phyloP scores from a whole-genome alignment of 1,140 invertebrate genomes.

The Drosophila saltans region DNA sequence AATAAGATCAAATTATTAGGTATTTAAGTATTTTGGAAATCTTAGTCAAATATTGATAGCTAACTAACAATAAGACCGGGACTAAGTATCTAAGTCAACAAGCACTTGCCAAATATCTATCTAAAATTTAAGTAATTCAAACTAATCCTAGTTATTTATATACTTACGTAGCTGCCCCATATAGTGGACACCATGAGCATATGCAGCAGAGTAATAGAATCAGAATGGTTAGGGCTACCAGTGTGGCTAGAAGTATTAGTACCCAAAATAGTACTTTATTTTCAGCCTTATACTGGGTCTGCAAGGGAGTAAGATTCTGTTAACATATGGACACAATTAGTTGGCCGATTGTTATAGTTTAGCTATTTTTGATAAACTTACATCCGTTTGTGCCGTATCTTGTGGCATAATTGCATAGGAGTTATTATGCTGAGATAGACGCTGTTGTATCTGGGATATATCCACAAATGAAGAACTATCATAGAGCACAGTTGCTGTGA shows the following conservation, averaged over 20 bases:
- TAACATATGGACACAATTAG: conserved; percentile 40
- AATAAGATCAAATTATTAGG: too few relatives aligned
- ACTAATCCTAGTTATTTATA: conserved; percentile 31
- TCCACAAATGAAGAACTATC: conserved; percentile 88
- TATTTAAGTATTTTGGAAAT: too few relatives aligned
- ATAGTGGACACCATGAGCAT: conserved; percentile 91
- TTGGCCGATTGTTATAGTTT: neutral
- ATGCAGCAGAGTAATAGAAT: conserved; percentile 91
- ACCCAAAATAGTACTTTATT: conserved; percentile 90
- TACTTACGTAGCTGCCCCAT: conserved; percentile 88
- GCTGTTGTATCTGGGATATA: conserved; percentile 87
- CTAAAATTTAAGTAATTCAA: neutral
- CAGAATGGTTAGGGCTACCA: conserved; percentile 89
- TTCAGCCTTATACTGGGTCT: conserved; percentile 89
- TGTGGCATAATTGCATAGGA: conserved; percentile 81
- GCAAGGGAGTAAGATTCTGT: conserved; percentile 82
- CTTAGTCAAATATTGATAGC: too few relatives aligned
- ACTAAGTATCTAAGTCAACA: conserved; percentile 55
- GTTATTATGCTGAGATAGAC: conserved; percentile 85
- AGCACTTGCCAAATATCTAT: conserved; percentile 18
- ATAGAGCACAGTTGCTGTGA: conserved; percentile 89
- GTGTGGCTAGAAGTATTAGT: conserved; percentile 88
- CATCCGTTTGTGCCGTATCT: conserved; percentile 65
- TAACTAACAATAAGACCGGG: conserved; percentile 1
- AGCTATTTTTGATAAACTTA: conserved; percentile 46